Conservation (phyloP, 2,113 vertebrate genomes). For the Suncus etruscus region DNA sequence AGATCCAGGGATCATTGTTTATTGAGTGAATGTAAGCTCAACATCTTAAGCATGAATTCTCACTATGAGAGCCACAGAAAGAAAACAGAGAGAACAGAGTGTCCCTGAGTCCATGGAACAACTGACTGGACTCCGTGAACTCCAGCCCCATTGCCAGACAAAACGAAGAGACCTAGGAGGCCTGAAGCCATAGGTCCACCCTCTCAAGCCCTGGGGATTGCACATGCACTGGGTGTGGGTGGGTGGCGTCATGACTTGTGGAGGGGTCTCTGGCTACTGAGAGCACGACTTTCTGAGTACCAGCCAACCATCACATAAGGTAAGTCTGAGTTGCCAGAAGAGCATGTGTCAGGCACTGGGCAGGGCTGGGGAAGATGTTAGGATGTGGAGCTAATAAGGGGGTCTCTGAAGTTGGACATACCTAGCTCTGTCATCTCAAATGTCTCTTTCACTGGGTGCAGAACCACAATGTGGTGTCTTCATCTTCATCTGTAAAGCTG, state of each 20-base stretch:
- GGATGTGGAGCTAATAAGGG: background rate
- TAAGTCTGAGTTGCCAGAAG: constrained; percentile 45
- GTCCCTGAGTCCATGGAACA: constrained; percentile 44
- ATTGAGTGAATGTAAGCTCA: no score
- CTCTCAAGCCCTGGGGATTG: background rate
- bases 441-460: background rate
- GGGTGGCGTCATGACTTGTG: background rate
- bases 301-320: constrained; percentile 22
- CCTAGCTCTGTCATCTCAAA: background rate
- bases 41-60: background rate
- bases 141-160: constrained; percentile 45
- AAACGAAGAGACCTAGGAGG: background rate
- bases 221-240: background rate
- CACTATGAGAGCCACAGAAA: constrained; percentile 46
- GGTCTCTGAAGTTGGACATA: background rate
- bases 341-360: background rate
- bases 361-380: background rate
- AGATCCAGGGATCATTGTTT: no score
- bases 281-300: background rate
- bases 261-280: background rate
- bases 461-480: constrained; percentile 1
- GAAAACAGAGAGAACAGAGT: constrained; percentile 40
- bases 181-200: background rate
- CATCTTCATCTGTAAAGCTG: background rate
- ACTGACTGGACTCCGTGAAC: constrained; percentile 55